These are phyloP conservation scores for Misgurnus mizolepis DNA, from an alignment of 2,113 vertebrate species.

Conservation along the genomic window DNA sequence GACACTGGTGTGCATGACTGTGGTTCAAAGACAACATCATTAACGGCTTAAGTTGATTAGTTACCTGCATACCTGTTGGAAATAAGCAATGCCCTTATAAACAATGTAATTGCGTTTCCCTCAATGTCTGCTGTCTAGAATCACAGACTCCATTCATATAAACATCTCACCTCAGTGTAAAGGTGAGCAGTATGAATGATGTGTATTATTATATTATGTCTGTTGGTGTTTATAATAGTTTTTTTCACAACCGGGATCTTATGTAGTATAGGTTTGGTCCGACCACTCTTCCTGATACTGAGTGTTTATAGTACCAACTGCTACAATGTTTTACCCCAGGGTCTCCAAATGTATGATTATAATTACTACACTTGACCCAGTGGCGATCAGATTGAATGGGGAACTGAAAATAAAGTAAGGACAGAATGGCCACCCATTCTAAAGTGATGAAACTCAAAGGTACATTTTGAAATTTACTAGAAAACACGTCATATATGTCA, in stretches of 20 bases:
- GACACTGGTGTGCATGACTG: not conserved
- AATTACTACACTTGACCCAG: not conserved
- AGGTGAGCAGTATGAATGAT: not conserved
- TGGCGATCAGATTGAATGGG: not conserved
- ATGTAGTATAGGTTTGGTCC: not conserved
- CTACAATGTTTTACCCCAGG: not conserved
- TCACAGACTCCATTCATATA: not conserved
- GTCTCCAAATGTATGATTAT: not conserved
- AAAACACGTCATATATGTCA: too few relatives aligned
- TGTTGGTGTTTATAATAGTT: not conserved
- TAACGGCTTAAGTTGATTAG: not conserved
- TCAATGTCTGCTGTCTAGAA: not conserved
- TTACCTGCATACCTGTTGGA: not conserved
- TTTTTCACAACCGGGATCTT: not conserved
- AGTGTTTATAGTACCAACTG: not conserved
- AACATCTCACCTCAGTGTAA: not conserved
- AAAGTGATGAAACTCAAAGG: too few relatives aligned
- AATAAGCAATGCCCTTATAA: not conserved
- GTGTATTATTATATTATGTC: not conserved
- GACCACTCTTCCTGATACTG: not conserved
- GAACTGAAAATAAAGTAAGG: not conserved
- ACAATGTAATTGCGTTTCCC: constrained; percentile 17
- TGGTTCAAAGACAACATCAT: not conserved
- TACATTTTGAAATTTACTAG: too few relatives aligned
- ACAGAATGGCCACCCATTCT: too few relatives aligned